A percentile compares a stretch with the other conserved stretches of the same genome.
Conservation (phyloP, 2,888 invertebrate genomes). For the Microplitis manilae region DNA sequence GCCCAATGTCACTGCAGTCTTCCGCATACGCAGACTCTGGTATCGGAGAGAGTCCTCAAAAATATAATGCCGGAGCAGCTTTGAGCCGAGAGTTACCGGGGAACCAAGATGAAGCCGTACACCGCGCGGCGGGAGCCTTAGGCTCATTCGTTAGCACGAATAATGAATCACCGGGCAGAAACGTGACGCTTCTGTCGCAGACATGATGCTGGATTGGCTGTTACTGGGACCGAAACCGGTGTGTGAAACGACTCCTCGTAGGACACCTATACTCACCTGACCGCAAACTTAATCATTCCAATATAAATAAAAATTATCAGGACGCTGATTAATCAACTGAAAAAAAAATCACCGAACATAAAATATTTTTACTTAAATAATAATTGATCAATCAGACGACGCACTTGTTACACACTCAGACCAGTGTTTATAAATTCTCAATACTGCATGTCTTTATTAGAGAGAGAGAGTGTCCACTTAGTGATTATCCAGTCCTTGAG, state of each 20-base stretch:
- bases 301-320: background rate
- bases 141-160: conserved; percentile 62
- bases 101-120: conserved; percentile 44
- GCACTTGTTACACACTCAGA: too few relatives aligned
- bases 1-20: conserved; percentile 28
- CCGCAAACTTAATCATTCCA: conserved; percentile 5
- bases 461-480: conserved; percentile 11
- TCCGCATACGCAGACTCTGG: conserved; percentile 17
- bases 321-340: conserved; percentile 12
- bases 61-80: conserved; percentile 22
- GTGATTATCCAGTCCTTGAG: conserved; percentile 33
- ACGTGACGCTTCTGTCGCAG: conserved; percentile 52
- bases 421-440: conserved; percentile 14
- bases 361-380: background rate
- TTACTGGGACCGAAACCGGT: conserved; percentile 13
- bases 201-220: background rate
- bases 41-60: conserved; percentile 20
- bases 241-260: conserved; percentile 13
- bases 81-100: too few relatives aligned
- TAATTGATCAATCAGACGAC: conserved; percentile 10
- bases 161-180: conserved; percentile 63
- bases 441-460: conserved; percentile 9
- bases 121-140: conserved; percentile 38
- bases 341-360: background rate
- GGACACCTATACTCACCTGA: background rate